phyloP scores from a whole-genome alignment of 2,888 invertebrate genomes.

The Tetragonula carbonaria region DNA sequence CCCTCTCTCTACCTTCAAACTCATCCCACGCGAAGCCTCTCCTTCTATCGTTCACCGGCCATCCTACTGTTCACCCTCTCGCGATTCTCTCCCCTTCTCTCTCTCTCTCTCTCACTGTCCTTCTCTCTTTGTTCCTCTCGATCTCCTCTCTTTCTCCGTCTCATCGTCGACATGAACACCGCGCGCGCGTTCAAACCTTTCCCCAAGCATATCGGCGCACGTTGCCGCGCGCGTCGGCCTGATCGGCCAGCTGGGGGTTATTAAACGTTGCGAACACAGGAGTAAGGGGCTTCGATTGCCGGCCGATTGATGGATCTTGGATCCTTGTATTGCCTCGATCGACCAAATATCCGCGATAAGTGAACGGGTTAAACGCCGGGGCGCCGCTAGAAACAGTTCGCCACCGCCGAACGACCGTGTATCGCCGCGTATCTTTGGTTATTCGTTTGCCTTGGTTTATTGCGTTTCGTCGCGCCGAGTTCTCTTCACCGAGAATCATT shows the following conservation, averaged over 20 bases:
- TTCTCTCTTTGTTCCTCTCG: not conserved
- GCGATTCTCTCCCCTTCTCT: constrained; percentile 11
- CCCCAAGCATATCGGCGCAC: constrained; percentile 58
- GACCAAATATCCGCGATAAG: constrained; percentile 38
- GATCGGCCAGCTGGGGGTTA: constrained; percentile 68
- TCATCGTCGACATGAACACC: not conserved
- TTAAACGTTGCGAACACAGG: constrained; percentile 66
- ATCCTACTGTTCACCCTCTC: constrained; percentile 36
- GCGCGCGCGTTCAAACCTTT: constrained; percentile 34
- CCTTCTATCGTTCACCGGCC: constrained; percentile 24
- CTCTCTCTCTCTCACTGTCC: constrained; percentile 3
- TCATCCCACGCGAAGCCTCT: constrained; percentile 31
- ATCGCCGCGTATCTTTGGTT: not conserved
- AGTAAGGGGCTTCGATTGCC: constrained; percentile 59
- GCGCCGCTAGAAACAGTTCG: constrained; percentile 16
- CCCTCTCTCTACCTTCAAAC: constrained; percentile 43
- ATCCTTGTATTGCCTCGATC: constrained; percentile 48
- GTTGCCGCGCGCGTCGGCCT: constrained; percentile 52
- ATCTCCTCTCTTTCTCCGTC: not conserved
- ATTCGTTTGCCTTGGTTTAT: not conserved
- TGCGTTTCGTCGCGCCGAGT: not conserved
- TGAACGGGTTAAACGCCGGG: constrained; percentile 30
- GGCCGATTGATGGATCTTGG: constrained; percentile 66
- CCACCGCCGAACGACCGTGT: not conserved
- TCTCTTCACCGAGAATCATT: not conserved